These are phyloP conservation scores for Chrysomela aeneicollis DNA, from an alignment of 2,888 invertebrate species.

Conservation along the genomic window DNA sequence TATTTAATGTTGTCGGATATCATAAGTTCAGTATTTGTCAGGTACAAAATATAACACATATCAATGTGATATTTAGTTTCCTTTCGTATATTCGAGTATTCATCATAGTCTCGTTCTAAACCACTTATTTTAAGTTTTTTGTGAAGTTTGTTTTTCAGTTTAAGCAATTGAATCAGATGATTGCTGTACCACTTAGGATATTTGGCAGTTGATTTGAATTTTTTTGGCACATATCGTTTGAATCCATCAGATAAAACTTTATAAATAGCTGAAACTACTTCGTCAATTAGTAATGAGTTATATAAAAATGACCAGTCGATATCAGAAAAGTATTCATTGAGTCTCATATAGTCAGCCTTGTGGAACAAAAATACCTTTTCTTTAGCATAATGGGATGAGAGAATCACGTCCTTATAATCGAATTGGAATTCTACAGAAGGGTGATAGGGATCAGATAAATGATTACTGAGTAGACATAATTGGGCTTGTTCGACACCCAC, in stretches of 20 bases:
- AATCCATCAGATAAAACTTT: not conserved
- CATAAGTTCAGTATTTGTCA: not conserved
- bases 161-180: not conserved
- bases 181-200: not conserved
- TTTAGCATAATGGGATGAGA: not conserved
- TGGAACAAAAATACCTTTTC: conserved; percentile 5
- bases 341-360: not conserved
- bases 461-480: not conserved
- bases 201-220: not conserved
- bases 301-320: not conserved
- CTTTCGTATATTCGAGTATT: no score
- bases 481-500: not conserved
- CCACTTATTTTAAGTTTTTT: no score
- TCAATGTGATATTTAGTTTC: not conserved
- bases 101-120: no score
- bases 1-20: no score
- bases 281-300: not conserved
- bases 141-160: not conserved
- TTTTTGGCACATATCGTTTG: not conserved
- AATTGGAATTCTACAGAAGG: not conserved
- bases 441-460: not conserved
- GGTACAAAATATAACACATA: not conserved
- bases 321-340: no score
- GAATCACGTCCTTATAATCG: not conserved
- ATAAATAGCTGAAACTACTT: not conserved